Evolutionary conservation across 2,797 vertebrate genomes (phyloP).

Genomic region (Sardinella longiceps): DNA sequence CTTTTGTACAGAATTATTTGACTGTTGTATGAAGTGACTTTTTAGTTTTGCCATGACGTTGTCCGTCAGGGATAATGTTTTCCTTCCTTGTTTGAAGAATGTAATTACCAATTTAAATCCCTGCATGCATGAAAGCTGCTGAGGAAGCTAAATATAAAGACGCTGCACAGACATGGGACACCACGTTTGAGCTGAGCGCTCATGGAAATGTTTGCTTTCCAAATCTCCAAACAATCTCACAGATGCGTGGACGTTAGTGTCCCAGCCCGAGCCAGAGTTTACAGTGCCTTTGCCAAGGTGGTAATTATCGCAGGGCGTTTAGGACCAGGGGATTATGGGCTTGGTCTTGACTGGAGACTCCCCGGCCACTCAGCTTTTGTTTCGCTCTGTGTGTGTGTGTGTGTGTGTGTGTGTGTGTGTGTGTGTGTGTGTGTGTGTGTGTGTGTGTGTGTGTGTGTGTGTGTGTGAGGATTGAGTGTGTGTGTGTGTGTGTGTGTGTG

Average conservation of each 20-base stretch:
- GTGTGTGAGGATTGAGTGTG: not conserved
- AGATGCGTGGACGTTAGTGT: constrained; percentile 2
- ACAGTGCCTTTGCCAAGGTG: constrained; percentile 38
- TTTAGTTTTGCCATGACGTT: not conserved
- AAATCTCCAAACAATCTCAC: not conserved
- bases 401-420: not conserved
- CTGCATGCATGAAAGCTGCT: not conserved
- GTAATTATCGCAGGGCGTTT: constrained; percentile 43
- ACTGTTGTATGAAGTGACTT: too few relatives aligned
- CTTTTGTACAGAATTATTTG: not conserved
- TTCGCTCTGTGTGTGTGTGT: not conserved
- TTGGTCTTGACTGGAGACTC: not conserved
- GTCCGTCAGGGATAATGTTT: not conserved
- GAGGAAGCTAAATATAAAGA: not conserved
- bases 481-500: not conserved
- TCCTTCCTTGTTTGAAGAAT: not conserved
- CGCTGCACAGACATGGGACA: not conserved
- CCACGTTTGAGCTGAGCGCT: not conserved
- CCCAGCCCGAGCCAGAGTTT: constrained; percentile 30
- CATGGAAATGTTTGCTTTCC: not conserved
- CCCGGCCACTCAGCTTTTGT: constrained; percentile 2
- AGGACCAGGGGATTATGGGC: constrained; percentile 40
- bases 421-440: not conserved
- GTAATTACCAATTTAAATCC: not conserved
- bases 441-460: not conserved